Evolutionary conservation across 2,797 vertebrate genomes (phyloP), one percentile per base, ranked within the genome.

Genomic region (Muraenolepis orangiensis): DNA sequence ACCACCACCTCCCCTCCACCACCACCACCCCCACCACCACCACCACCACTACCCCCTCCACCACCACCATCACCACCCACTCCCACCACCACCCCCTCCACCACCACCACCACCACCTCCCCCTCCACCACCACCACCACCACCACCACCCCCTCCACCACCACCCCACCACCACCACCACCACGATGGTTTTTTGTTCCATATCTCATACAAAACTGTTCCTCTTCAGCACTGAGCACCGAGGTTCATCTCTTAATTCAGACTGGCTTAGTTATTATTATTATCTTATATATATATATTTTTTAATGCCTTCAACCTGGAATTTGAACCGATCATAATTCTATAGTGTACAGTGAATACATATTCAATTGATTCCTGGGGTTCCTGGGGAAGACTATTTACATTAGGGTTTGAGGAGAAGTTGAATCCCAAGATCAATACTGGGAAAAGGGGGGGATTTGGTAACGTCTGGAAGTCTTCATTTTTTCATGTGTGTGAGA

Each of bases 341-440:
- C 64, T 30, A 4, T 70, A 23, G 32, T 30, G 7, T 69, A 23
- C 32, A 38, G n/a, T 28, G n/a, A 38, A 70, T 23, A 36, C 5
- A 46, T 18, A 14, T 64, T 72, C n/a, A 64, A 70, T 70, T 23
- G 38, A 20, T 34, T 34, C n/a, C n/a, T 2, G 28, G 20, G n/a
- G 18, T 69, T 69, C 31, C 16, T n/a, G n/a, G n/a, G n/a, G 69
- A 36, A 23, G n/a, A 71, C 23, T 72, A 31, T 57, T 34, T 34
- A 66, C 30, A 28, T 66, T 72, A 26, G 71, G 42, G n/a, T n/a
- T 57, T 32, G 28, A 72, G 71, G 46, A 79, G 28, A 69, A 23
- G 8, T 51, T 23, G 57, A 85, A 86, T 81, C 77, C 69, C 14
- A 78, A 78, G 75, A 84, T 81, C 76, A 82, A 81, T 73, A 79